phyloP scores from a whole-genome alignment of 1,140 invertebrate species.

The Alviniconcha marisindica region DNA sequence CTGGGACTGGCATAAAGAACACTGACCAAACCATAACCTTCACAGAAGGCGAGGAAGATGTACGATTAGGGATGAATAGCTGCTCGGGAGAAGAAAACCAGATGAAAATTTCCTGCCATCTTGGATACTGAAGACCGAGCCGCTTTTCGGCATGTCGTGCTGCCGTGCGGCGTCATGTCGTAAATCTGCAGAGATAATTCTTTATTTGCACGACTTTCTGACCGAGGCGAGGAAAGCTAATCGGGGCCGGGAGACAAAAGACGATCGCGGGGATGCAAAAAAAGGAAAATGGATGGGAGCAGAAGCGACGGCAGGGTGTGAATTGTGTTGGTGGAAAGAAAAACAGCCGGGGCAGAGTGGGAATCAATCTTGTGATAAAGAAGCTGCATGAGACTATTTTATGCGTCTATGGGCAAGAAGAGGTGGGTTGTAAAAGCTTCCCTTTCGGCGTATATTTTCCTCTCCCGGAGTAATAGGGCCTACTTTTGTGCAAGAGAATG shows the following conservation, averaged over 20 bases:
- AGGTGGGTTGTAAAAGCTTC: too few species aligned
- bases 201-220: constrained; percentile 12
- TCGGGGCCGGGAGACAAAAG: background rate
- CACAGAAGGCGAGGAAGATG: background rate
- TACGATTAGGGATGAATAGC: background rate
- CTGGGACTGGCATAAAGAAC: too few species aligned
- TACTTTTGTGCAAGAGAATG: too few species aligned
- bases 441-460: too few species aligned
- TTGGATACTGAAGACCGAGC: background rate
- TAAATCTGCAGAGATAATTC: constrained; percentile 14
- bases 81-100: constrained; percentile 25
- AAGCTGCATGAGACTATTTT: too few species aligned
- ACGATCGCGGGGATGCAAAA: background rate
- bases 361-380: too few species aligned
- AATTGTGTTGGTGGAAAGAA: background rate
- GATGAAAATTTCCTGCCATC: constrained; percentile 1
- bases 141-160: constrained; percentile 22
- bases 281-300: constrained; percentile 5
- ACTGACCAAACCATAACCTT: too few species aligned
- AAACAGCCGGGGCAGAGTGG: too few species aligned
- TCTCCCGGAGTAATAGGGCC: too few species aligned
- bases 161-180: constrained; percentile 14
- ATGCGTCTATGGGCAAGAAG: too few species aligned
- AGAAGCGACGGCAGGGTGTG: background rate
- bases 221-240: constrained; percentile 7